Percentiles rank a stretch among this genome's conserved stretches.
Conservation (phyloP, 2,797 vertebrate species). For the Mormyrops attenuatus region DNA sequence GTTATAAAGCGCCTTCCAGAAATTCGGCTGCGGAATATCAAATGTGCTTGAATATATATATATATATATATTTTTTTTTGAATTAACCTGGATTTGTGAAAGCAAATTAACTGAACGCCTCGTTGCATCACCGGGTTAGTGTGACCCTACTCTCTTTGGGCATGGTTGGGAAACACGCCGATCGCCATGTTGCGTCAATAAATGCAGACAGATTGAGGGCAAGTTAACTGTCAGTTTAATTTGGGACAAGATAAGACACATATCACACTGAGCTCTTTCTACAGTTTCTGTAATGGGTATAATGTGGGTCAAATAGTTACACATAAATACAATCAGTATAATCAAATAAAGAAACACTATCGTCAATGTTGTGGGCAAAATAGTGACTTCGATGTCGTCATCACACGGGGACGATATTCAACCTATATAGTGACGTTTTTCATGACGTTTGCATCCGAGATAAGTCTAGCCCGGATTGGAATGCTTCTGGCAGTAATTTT, state of each 20-base stretch:
- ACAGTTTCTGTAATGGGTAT: neutral
- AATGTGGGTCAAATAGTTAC: neutral
- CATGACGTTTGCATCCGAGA: neutral
- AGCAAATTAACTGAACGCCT: neutral
- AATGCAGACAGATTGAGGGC: neutral
- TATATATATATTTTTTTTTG: neutral
- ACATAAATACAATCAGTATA: neutral
- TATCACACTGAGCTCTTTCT: neutral
- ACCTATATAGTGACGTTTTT: neutral
- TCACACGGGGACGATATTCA: neutral
- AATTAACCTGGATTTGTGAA: neutral
- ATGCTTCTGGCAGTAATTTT: neutral
- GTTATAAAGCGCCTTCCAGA: neutral
- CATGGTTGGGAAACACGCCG: neutral
- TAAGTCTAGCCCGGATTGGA: neutral
- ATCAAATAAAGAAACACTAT: neutral
- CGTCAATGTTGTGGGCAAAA: neutral
- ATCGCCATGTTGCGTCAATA: neutral
- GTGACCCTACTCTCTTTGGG: neutral
- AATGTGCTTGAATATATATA: neutral
- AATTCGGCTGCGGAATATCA: neutral
- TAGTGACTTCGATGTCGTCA: neutral
- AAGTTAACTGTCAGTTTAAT: neutral
- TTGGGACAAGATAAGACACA: neutral
- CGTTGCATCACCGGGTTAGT: neutral